Percentiles rank a stretch among this genome's conserved stretches.
Evolutionary conservation across 2,113 vertebrate genomes (phyloP).

Genomic region (Caracal caracal): DNA sequence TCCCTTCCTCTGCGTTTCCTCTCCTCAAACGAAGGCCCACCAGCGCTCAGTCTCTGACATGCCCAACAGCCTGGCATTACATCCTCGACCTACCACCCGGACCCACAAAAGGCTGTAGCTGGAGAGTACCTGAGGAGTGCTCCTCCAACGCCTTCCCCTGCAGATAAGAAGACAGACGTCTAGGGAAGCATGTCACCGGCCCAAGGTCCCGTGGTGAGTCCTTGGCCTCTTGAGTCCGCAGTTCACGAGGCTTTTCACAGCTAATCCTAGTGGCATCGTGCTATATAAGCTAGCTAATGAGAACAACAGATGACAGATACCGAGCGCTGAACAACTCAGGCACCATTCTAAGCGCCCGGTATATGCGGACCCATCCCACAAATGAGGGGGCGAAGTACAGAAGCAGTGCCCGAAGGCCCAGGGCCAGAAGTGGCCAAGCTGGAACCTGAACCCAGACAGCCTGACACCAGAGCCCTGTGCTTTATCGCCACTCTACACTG

Average conservation of each 20-base stretch:
- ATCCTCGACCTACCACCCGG: background rate
- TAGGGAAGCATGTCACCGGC: background rate
- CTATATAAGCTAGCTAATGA: background rate
- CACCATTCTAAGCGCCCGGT: background rate
- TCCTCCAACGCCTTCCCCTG: background rate
- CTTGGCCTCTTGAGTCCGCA: background rate
- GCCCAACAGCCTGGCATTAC: background rate
- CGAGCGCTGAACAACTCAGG: background rate
- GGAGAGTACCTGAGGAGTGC: background rate
- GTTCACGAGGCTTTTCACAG: background rate
- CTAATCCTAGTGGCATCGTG: background rate
- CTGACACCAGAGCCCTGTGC: background rate
- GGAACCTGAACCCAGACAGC: background rate
- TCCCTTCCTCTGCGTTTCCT: slow-evolving; percentile 11
- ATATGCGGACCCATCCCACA: background rate
- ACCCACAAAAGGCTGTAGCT: background rate
- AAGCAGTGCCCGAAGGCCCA: background rate
- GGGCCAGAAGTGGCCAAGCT: background rate
- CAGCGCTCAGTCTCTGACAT: background rate
- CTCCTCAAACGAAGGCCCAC: background rate
- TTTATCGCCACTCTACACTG: background rate
- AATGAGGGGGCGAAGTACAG: background rate
- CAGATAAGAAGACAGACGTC: background rate
- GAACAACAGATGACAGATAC: background rate
- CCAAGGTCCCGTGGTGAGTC: background rate